Evolutionary conservation across 1,140 invertebrate species (phyloP), one percentile per base, ranked within the genome.

Genomic region (Wasmannia auropunctata): DNA sequence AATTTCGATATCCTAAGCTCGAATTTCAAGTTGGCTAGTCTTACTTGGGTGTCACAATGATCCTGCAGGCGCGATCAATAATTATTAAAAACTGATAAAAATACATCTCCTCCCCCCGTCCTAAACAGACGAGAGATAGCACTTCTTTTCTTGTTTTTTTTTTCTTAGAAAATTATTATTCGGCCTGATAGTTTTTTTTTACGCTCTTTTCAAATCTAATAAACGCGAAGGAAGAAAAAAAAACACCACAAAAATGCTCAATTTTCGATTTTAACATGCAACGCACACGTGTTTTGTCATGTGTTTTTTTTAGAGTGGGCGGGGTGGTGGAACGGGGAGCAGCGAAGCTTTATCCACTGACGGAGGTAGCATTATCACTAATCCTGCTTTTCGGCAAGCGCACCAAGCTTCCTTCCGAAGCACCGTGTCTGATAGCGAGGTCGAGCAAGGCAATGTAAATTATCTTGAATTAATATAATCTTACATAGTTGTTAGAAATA

Each of bases 401-500:
- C 95, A 96, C 91, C 94, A 95, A 88, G 93, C 96, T 92, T 97
- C 97, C 63, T 97, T 98, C 95, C 96, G 98, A 91, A 98, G 98
- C 88, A 98, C 98, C 72, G 97, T 98, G 86, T 99, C 98, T 87
- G 98, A 99, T 95, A 98, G 98, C 92, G 98, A 99, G 96, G 97
- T 98, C 92, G 98, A 98, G 95, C 97, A 97, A 93, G 96, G 97
- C 94, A 98, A 97, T 96, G 98, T 98, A 96, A 97, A 97, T 97
- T 84, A 87, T 60, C 40, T 40, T 89, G 83, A 90, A 88, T 90
- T 79, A 62, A 67, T 80, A 37, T 74, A 74, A 56, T 74, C 25
- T 81, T 81, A 81, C 31, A 70, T 81, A 72, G 25, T 81, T 81
- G 22, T 81, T 81, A 70, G 51, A 51, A 28, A 25, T n/a, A 65